Evolutionary conservation across 1,140 invertebrate genomes (phyloP).

Genomic region (Penaeus chinensis): DNA sequence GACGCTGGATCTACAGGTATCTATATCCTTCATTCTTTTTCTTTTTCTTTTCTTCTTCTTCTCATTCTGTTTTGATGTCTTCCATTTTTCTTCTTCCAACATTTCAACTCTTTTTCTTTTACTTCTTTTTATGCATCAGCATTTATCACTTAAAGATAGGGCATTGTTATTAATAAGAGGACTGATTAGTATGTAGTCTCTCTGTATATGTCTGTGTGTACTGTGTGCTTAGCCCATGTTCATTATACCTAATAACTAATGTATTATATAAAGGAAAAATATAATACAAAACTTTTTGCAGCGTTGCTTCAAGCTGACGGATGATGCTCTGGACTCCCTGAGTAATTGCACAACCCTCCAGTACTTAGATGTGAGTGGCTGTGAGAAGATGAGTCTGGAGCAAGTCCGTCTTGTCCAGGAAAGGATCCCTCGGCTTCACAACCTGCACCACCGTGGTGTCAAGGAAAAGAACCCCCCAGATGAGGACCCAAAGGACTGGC

Average conservation of each 20-base stretch:
- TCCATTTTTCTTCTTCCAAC: neutral
- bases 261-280: neutral
- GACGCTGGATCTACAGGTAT: slow-evolving; percentile 72
- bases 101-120: too few relatives aligned
- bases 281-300: slow-evolving; percentile 69
- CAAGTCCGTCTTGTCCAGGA: slow-evolving; percentile 48
- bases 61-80: neutral
- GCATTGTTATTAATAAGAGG: too few relatives aligned
- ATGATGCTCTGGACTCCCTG: slow-evolving; percentile 74
- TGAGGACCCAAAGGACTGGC: neutral
- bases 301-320: slow-evolving; percentile 77
- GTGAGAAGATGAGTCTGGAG: slow-evolving; percentile 71
- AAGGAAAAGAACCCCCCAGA: slow-evolving; percentile 1
- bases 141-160: too few relatives aligned
- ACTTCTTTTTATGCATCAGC: too few relatives aligned
- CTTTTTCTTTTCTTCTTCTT: neutral
- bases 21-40: neutral
- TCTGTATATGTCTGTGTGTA: too few relatives aligned
- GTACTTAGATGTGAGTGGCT: slow-evolving; percentile 74
- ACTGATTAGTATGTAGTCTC: too few relatives aligned
- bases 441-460: slow-evolving; percentile 50
- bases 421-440: slow-evolving; percentile 40
- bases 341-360: slow-evolving; percentile 73
- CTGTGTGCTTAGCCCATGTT: too few relatives aligned
- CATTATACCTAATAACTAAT: neutral